Base-by-base conservation (phyloP, 2,888 invertebrate genomes). In the Drosophila prolongata region DNA sequence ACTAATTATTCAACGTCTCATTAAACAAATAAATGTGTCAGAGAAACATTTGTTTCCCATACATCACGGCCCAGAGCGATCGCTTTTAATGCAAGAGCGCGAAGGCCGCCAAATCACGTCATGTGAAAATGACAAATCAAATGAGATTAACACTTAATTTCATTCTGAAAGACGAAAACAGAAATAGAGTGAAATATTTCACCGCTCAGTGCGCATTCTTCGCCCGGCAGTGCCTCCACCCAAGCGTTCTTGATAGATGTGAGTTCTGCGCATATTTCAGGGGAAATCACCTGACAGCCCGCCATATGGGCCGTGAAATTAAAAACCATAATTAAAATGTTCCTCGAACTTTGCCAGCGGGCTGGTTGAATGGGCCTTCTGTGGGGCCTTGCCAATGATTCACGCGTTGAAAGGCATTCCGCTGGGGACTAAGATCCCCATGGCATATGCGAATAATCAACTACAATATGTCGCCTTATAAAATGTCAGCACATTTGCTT, bases 41-140 rank as follows among this genome's bases (percentile, higher is more conserved):
- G 72, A 57, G 64, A 49, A 71, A 71, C 71, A 71, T 71, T 71
- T 71, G 71, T 71, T 71, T 71, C 65, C 64, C 71, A 71, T 71
- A 71, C 65, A 71, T 71, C 71, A 82, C 52, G 50, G 47, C 24
- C 62, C 64, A 42, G 16, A 16, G 54, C 60, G 57, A 61, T 61
- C 60, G 57, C 27, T 37, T 13, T 42, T 13, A 46, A 19, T 58
- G 40, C 37, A 42, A 14, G 44, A 44, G 50, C 57, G 50, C 60
- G 77, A 75, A 77, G 86, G 80, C 75, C 69, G 64, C 55, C 61
- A 73, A 73, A 76, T 85, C 85, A 82, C 85, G 70, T 85, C 85
- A 87, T 80, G 74, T 87, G 87, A 77, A 80, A 87, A 82, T 79
- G 82, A 85, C 85, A 85, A 85, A 87, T 87, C 84, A 87, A 82